Evolutionary conservation across 2,888 invertebrate genomes (phyloP), one percentile per base, ranked within the genome.

Genomic region (Chirona hameri): DNA sequence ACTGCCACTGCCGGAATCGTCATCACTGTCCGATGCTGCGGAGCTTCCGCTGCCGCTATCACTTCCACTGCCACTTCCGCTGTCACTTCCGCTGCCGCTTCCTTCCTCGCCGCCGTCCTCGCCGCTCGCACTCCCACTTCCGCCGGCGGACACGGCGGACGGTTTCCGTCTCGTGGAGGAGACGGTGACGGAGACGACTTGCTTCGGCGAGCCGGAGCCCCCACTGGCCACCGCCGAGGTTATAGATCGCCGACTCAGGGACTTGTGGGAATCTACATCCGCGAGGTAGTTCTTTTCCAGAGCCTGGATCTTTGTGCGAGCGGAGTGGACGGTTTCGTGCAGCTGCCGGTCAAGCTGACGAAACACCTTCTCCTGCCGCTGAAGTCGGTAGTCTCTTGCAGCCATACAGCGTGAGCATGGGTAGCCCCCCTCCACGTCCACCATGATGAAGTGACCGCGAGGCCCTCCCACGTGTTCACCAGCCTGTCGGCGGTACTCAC

Each of bases 381-480:
- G 76, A 39, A 76, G 76, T 21, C 76, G 76, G 18, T 76, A 76
- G 27, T 76, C 76, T 21, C 76, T 39, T 5, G 39, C 39, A 21
- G 76, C 76, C 76, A 76, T 76, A 24, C 76, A 76, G 24, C 76
- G 39, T 0, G 76, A 76, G 46, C 76, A 76, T 24, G 76, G 76
- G 18, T 76, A 76, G 24, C 76, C 76, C 1, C 76, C 76, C 24
- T 76, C 76, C 7, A 76, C 76, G 24, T 76, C 76, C 39, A 76
- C 76, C 76, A 76, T 76, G 9, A 76, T 76, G 24, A 76, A 76
- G 24, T 46, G 76, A 24, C 76, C 76, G 10, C 24, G 24, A 7
- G 76, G 76, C 0, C 76, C 76, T 0, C 76, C 76, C 14, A 76
- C 21, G 12, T 76, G 76, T 46, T 76, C 76, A 4, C 76, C 76